Base-by-base conservation (phyloP, 2,797 vertebrate genomes). In the Potorous gilbertii region DNA sequence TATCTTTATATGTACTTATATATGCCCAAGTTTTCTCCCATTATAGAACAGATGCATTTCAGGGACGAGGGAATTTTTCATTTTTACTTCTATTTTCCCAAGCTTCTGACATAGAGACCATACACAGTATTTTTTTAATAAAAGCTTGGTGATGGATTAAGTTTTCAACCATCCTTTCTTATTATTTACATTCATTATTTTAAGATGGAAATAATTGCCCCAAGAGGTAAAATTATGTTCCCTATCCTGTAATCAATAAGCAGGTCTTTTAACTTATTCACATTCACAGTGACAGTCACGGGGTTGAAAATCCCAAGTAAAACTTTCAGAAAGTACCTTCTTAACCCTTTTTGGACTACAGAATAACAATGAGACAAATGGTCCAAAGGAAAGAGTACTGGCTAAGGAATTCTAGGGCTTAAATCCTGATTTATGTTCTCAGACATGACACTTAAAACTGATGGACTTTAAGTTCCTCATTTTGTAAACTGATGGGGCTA, bases 311-410 rank as follows among this genome's bases (percentile, higher is more conserved):
- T 27, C 50, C 31, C 24, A 34, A 92, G 66, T 29, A 81, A 93
- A 1, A 28, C 66, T 94, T 54, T 96, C 66, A 62, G 2, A 96
- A 66, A 8, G 90, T 14, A 13, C 34, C 94, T 92, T 93, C 57
- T 66, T 92, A 10, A 66, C 34, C 59, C n/a, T 92, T 59, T 5
- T 1, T 18, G 34, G 18, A 90, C 10, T 11, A n/a, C 14, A 74
- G 12, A 81, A 81, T 81, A 81, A 46, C 5, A 5, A 40, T 40
- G 18, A 81, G n/a, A 40, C 18, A 40, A 8, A 81, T 74, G n/a
- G 16, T 46, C 66, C 18, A 50, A 12, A 27, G 24, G 74, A 87
- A 50, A 87, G 10, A 87, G 9, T 24, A 27, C 1, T 87, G 74
- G 21, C 10, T 87, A 9, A 4, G 3, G 24, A 46, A 21, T 87